phyloP scores from a whole-genome alignment of 64 coral and sea anemone species.

The Hydrozoanthus tunicans region DNA sequence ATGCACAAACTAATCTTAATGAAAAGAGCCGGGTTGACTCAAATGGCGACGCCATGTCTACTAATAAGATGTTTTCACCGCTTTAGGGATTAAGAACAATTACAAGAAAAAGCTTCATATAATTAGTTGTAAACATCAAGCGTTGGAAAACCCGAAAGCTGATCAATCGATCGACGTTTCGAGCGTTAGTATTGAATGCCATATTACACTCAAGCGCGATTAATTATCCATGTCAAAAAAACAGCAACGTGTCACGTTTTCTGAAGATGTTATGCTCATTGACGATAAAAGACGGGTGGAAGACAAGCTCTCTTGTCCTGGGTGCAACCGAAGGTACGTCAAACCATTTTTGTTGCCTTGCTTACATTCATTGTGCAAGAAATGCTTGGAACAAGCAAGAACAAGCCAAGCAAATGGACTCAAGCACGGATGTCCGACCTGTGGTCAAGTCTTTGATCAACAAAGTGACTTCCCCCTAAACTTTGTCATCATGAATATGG shows the following conservation, averaged over 20 bases:
- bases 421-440: constrained; percentile 48
- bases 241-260: not conserved
- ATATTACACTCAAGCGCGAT: not conserved
- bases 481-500: constrained; percentile 72
- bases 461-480: constrained; percentile 65
- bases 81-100: not conserved
- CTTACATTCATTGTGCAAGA: constrained; percentile 74
- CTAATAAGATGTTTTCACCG: not conserved
- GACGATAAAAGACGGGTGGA: not conserved
- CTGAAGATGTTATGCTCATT: not conserved
- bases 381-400: constrained; percentile 50
- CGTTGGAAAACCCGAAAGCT: not conserved
- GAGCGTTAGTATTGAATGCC: not conserved
- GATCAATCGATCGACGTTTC: no score
- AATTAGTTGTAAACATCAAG: not conserved
- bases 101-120: not conserved
- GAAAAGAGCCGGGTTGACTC: no score
- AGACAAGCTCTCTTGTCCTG: constrained; percentile 30
- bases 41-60: not conserved
- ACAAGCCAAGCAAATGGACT: constrained; percentile 60
- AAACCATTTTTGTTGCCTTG: constrained; percentile 64
- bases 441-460: constrained; percentile 47
- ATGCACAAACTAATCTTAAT: no score
- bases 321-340: constrained; percentile 65
- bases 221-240: not conserved